Conservation (phyloP, 2,888 invertebrate genomes). For the Drosophila anomelani region DNA sequence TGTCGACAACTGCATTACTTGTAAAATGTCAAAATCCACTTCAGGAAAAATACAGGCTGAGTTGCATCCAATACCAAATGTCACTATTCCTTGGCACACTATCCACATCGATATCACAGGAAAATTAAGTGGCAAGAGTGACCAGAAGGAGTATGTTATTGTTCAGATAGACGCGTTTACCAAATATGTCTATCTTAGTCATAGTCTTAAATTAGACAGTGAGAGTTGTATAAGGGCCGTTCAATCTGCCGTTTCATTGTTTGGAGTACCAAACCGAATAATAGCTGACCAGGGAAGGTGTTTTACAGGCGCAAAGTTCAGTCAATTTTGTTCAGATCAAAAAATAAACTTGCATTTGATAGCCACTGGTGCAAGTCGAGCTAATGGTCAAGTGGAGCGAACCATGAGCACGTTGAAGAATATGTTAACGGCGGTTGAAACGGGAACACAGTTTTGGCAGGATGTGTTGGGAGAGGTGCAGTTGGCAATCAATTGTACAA, state of each 20-base stretch:
- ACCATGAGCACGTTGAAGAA: neutral
- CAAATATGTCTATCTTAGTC: constrained; percentile 3
- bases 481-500: too few relatives aligned
- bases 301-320: neutral
- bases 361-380: neutral
- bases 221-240: too few relatives aligned
- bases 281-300: neutral
- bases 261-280: too few relatives aligned
- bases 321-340: too few relatives aligned
- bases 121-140: too few relatives aligned
- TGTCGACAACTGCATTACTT: constrained; percentile 1
- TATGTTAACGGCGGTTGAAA: constrained; percentile 2
- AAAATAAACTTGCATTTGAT: too few relatives aligned
- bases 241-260: too few relatives aligned
- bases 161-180: constrained; percentile 8
- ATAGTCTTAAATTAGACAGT: neutral
- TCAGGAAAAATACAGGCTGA: constrained; percentile 1
- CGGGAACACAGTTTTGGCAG: neutral
- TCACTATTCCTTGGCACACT: constrained; percentile 13
- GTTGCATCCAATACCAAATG: neutral
- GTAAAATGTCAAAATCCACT: constrained; percentile 1
- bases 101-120: neutral
- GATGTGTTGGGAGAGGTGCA: too few relatives aligned
- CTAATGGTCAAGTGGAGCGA: neutral
- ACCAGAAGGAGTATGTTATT: constrained; percentile 4